Base-by-base conservation (phyloP, 2,797 vertebrate species). In the Neosilurus hyrtlii region DNA sequence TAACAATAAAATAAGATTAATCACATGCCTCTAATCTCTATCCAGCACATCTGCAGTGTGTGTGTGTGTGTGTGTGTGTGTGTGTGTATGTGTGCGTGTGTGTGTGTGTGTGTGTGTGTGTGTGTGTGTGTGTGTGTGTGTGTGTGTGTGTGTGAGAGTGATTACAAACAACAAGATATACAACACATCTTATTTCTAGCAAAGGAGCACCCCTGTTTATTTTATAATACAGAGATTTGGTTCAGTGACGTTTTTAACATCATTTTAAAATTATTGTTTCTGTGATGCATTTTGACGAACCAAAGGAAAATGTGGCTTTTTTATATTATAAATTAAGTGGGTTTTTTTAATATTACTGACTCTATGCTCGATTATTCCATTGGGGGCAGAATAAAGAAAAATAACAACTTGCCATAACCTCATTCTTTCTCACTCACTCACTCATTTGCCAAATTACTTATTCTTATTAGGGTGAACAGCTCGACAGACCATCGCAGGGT, bases 1-100 rank as follows among this genome's bases (percentile, higher is more conserved):
- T 57, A 74, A 54, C 71, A 30, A 22, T 74, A 74, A 74, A 74
- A 74, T 30, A 56, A 10, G 72, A 56, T 74, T 74, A 74, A 74
- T 74, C 52, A 57, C 18, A 0, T 9, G 1, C 16, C 72, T 2
- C 26, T 74, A 57, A 74, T 74, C 54, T 35, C 71, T 56, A 30
- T 56, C 16, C 52, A 57, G 26, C 72, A 74, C 16, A 35, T 74
- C 72, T 57, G 72, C 52, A 12, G 52, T 35, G 52, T 56, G 16
- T 6, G 26, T 57, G 9, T 56, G 7, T 26, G 52, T 52, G n/a
- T 54, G n/a, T 54, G 43, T 37, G 30, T 30, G 14, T 35, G 35
- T 43, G 35, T 20, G 7, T 43, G 16, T 10, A 18, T 43, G 9
- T 22, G 18, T 11, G 8, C 2, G 26, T 35, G 66, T 68, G 66